A percentile compares a stretch with the other conserved stretches of the same genome.
Conservation (phyloP, 2,113 vertebrate genomes). For the Dendrocopos noguchii region DNA sequence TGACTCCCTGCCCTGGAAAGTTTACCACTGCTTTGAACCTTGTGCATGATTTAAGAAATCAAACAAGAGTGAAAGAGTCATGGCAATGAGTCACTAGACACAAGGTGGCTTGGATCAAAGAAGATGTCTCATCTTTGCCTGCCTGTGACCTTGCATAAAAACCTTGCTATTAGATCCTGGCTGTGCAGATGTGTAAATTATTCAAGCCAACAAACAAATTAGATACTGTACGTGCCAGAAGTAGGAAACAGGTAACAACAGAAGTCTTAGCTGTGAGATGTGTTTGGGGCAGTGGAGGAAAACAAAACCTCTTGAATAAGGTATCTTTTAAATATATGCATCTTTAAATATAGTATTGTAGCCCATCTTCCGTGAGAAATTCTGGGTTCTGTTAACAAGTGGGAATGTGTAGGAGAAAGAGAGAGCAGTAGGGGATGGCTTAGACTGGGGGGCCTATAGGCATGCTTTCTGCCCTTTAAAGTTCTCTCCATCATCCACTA, state of each 20-base stretch:
- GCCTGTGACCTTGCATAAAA: background rate
- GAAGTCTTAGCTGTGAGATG: background rate
- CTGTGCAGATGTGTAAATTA: conserved; percentile 24
- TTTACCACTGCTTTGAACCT: conserved; percentile 43
- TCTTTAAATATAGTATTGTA: background rate
- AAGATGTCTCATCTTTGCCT: background rate
- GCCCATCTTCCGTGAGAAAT: background rate
- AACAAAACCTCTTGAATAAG: background rate
- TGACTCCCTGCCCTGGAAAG: background rate
- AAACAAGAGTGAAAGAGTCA: conserved; percentile 20
- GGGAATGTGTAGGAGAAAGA: background rate
- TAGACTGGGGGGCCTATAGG: background rate
- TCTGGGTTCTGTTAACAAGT: background rate
- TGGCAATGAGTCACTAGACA: conserved; percentile 37
- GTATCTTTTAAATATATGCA: background rate
- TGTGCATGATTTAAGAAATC: conserved; percentile 28
- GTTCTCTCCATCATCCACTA: background rate
- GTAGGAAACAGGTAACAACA: background rate
- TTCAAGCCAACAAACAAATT: conserved; percentile 15
- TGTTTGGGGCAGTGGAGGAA: background rate
- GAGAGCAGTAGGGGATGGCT: background rate
- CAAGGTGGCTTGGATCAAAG: conserved; percentile 49
- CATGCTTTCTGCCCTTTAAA: background rate
- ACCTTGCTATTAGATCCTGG: background rate
- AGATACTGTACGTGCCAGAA: background rate